phyloP scores from a whole-genome alignment of 2,797 vertebrate genomes.

The Benthosema pterotum region DNA sequence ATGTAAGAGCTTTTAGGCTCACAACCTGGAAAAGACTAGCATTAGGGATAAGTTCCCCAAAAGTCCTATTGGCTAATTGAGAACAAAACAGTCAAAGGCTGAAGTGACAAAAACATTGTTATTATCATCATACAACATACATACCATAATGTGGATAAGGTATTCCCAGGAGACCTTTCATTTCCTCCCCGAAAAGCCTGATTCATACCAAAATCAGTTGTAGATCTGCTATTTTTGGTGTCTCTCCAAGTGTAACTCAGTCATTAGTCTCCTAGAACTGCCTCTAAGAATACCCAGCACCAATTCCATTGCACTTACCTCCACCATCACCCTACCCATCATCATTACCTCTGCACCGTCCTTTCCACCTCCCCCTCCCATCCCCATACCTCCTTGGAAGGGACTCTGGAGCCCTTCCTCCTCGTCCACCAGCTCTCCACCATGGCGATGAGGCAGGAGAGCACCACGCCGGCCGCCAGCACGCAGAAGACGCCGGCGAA shows the following conservation, averaged over 20 bases:
- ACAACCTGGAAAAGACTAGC: no score
- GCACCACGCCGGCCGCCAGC: constrained; percentile 94
- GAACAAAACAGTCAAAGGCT: constrained; percentile 34
- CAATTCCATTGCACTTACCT: neutral
- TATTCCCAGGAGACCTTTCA: constrained; percentile 2
- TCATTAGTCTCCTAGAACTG: neutral
- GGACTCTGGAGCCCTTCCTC: constrained; percentile 94
- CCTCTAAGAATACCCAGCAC: neutral
- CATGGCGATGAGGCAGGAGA: constrained; percentile 98
- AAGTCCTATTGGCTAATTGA: constrained; percentile 32
- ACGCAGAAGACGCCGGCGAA: constrained; percentile 98
- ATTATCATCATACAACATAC: no score
- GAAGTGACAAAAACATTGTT: constrained; percentile 4
- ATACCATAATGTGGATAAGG: constrained; percentile 15
- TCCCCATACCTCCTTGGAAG: constrained; percentile 94
- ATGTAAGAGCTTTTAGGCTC: no score
- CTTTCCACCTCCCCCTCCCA: constrained; percentile 15
- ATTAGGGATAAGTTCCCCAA: neutral
- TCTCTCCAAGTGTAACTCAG: no score
- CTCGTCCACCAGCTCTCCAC: constrained; percentile 99
- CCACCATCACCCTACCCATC: neutral
- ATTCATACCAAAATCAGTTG: no score
- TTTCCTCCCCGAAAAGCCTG: no score
- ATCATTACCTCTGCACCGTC: neutral
- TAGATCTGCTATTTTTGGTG: no score